Conservation (phyloP, 2,888 invertebrate genomes). For the Tiliacea aurago region DNA sequence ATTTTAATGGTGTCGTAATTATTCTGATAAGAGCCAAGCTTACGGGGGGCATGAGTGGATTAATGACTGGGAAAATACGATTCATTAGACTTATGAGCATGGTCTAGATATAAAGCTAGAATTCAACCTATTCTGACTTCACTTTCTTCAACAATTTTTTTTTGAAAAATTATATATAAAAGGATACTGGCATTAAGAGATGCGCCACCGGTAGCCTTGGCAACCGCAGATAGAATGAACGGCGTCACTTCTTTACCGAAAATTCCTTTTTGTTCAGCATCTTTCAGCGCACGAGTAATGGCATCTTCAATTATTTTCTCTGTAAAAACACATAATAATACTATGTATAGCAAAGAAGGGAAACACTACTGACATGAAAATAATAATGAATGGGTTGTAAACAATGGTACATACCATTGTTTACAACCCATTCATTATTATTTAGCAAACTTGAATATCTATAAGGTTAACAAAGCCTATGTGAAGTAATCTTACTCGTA, state of each 20-base stretch:
- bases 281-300: constrained; percentile 92
- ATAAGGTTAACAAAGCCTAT: neutral
- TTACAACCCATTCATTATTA: no score
- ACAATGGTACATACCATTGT: no score
- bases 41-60: constrained; percentile 32
- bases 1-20: constrained; percentile 75
- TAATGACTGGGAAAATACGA: constrained; percentile 22
- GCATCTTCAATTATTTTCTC: constrained; percentile 92
- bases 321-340: constrained; percentile 64
- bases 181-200: constrained; percentile 97
- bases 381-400: constrained; percentile 14
- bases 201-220: constrained; percentile 94
- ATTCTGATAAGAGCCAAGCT: constrained; percentile 49
- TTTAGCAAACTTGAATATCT: neutral
- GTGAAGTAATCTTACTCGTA: neutral
- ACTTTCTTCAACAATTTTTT: neutral
- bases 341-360: neutral
- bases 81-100: constrained; percentile 12
- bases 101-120: neutral
- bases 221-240: constrained; percentile 95
- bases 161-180: constrained; percentile 68
- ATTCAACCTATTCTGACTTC: neutral
- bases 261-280: constrained; percentile 91
- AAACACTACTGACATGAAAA: constrained; percentile 2
- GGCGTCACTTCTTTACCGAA: constrained; percentile 98